Base-by-base conservation (phyloP, 1,140 invertebrate species). In the Prorops nasuta region DNA sequence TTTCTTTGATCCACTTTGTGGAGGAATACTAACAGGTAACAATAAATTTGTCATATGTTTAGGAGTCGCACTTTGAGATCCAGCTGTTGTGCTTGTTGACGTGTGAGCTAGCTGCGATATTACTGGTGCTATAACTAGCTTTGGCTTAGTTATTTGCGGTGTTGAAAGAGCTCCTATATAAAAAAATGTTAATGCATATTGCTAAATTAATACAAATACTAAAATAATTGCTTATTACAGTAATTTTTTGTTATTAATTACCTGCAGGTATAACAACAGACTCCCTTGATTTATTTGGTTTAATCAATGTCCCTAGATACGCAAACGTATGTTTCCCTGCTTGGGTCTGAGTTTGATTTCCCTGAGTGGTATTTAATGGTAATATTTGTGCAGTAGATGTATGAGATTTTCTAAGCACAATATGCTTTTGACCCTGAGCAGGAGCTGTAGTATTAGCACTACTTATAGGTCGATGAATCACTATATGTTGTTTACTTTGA, bases 11-110 rank as follows among this genome's bases (percentile, higher is more conserved):
- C 54, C 68, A 41, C 66, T 68, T 22, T 69, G 67, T 53, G 72
- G 72, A 3, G 68, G 71, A 61, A 80, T 66, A 34, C 65, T 66
- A 39, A 81, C 67, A 36, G 81, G 81, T 57, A 83, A 49, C 49
- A 83, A 51, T 31, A 78, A 56, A 57, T 76, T 77, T 22, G 80
- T 61, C 64, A 82, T 71, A 51, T 75, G 69, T 57, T 76, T 76
- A 7, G 62, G 22, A 22, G 67, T 16, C 40, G 67, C 66, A 54
- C 54, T 74, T 63, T 78, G 77, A 35, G 76, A 61, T 44, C 70
- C 74, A 35, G 69, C 60, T 9, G 70, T 69, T 10, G 73, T 70
- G 9, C 67, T 76, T 3, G 71, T 76, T 2, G 75, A 64, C 20
- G 75, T 79, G 45, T 74, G 72, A 18, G 73, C 63, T 45, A 77